Evolutionary conservation across 2,888 invertebrate species (phyloP), one percentile per base, ranked within the genome.

Genomic region (Cerceris rybyensis): DNA sequence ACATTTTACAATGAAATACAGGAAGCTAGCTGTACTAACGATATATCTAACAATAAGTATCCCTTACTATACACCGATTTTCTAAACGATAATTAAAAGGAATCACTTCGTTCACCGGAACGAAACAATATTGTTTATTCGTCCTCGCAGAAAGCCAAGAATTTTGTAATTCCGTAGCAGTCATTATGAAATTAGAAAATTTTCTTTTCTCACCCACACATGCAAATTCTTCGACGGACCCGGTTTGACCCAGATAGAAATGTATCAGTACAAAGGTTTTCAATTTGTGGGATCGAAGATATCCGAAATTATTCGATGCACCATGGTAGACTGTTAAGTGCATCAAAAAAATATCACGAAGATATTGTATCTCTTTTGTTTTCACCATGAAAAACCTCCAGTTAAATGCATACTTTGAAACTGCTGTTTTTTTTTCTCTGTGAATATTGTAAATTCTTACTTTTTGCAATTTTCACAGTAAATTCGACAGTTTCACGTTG

Each of bases 1-100:
- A 65, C 78, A 65, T 78, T 70, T 84, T 70, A 70, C 74, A 76
- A 71, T 58, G 17, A 69, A 65, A 61, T 81, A 70, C 81, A 75
- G 50, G 71, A 81, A 77, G 79, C 82, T 81, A 76, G 76, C 69
- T 70, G 67, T 65, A 60, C 74, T 75, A 81, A 78, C 65, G 39
- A 57, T 68, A 72, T 54, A 7, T 46, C 58, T 80, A 70, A n/a
- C n/a, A n/a, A n/a, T n/a, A n/a, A 46, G 69, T 57, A 70, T 46
- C n/a, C 16, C 43, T 42, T 70, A 49, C 70, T 68, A 71, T 57
- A 70, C 49, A 68, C 17, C 57, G 60, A 70, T 61, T 60, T 14
- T 63, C 58, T 78, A 78, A 68, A 43, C 39, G 16, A 0, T 46
- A 66, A 46, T 8, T 65, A 57, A 80, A 80, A 55, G 43, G 58